A percentile compares a stretch with the other conserved stretches of the same genome.
Conservation (phyloP, 2,888 invertebrate genomes). For the Auanema freiburgensis region DNA sequence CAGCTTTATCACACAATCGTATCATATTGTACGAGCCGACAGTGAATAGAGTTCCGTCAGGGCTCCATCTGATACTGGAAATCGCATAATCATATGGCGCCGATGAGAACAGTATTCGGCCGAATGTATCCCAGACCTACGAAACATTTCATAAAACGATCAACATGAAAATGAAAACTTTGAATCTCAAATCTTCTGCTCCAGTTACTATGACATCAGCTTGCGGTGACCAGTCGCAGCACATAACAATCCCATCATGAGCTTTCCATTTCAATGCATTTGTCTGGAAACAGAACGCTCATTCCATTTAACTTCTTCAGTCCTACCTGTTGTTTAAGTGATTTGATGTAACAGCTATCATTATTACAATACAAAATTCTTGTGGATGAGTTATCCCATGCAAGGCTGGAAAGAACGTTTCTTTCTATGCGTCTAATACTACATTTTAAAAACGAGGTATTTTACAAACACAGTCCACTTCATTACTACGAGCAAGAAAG, state of each 20-base stretch:
- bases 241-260: slow-evolving; percentile 87
- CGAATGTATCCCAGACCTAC: slow-evolving; percentile 85
- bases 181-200: slow-evolving; percentile 79
- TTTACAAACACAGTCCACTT: too few relatives aligned
- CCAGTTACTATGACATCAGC: slow-evolving; percentile 72
- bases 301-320: neutral
- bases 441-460: too few relatives aligned
- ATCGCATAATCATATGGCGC: slow-evolving; percentile 85
- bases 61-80: slow-evolving; percentile 86
- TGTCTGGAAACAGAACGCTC: slow-evolving; percentile 24
- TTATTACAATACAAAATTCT: slow-evolving; percentile 70
- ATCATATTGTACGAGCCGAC: slow-evolving; percentile 90
- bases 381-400: slow-evolving; percentile 54
- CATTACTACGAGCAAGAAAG: too few relatives aligned
- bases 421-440: too few relatives aligned
- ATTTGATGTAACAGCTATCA: slow-evolving; percentile 71
- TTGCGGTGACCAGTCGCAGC: slow-evolving; percentile 72
- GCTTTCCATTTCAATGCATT: slow-evolving; percentile 79
- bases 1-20: slow-evolving; percentile 86
- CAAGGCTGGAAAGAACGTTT: slow-evolving; percentile 21
- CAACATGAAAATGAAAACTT: slow-evolving; percentile 68
- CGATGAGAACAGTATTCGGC: slow-evolving; percentile 84
- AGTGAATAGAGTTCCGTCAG: slow-evolving; percentile 85
- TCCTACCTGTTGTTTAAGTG: slow-evolving; percentile 66
- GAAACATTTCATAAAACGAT: slow-evolving; percentile 16